These are phyloP conservation scores for Spermophilus dauricus DNA, from an alignment of 2,113 vertebrate genomes.

Conservation along the genomic window DNA sequence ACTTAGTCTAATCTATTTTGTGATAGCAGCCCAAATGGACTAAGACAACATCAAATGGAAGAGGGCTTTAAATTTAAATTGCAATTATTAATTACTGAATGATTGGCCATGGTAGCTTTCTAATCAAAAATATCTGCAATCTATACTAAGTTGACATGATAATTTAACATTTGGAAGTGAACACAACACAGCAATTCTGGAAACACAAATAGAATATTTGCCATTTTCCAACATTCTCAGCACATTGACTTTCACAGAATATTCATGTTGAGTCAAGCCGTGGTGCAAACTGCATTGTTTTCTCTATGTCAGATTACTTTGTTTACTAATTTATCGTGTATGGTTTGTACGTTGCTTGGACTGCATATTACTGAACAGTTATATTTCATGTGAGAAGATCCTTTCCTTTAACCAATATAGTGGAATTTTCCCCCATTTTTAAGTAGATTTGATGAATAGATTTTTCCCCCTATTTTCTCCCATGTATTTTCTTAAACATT, in stretches of 20 bases:
- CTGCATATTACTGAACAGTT: neutral
- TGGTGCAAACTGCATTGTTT: neutral
- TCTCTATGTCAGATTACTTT: neutral
- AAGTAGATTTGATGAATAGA: neutral
- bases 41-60: neutral
- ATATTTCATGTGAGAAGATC: neutral
- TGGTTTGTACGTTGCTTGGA: neutral
- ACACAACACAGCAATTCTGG: neutral
- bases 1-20: neutral
- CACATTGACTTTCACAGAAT: neutral
- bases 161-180: neutral
- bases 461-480: neutral
- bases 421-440: neutral
- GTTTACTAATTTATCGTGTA: neutral
- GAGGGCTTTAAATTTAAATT: neutral
- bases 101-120: neutral
- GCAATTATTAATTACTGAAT: neutral
- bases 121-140: neutral
- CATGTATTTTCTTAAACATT: neutral
- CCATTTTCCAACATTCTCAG: neutral
- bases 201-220: neutral
- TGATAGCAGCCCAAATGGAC: no score
- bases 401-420: neutral
- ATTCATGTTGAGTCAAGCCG: neutral
- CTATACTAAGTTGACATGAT: neutral